Evolutionary conservation across 2,888 invertebrate species (phyloP).

Genomic region (Thera britannica): DNA sequence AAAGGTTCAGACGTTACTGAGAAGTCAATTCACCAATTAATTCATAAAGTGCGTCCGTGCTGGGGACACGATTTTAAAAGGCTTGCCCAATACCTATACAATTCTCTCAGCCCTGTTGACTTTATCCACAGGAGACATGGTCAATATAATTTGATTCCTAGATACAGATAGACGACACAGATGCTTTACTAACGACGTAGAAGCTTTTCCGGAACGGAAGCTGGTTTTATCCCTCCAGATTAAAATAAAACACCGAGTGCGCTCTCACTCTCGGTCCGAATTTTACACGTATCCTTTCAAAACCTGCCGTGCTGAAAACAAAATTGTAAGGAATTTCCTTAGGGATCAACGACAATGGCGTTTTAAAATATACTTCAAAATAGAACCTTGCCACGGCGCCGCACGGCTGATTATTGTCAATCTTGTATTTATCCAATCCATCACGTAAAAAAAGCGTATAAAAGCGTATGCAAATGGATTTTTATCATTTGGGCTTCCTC

Average conservation of each 20-base stretch:
- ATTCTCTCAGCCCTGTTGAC: too few relatives aligned
- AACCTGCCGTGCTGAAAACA: constrained; percentile 14
- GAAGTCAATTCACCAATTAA: constrained; percentile 4
- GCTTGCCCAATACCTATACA: too few relatives aligned
- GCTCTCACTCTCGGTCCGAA: constrained; percentile 11
- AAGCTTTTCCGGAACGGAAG: constrained; percentile 2
- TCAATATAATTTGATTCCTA: neutral
- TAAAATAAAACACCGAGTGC: constrained; percentile 6
- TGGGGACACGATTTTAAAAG: neutral
- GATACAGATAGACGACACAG: neutral
- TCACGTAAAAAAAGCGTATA: too few relatives aligned
- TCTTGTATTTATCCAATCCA: too few relatives aligned
- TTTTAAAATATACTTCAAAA: constrained; percentile 23
- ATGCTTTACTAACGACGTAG: constrained; percentile 2
- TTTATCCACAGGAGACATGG: too few relatives aligned
- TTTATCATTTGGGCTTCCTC: too few relatives aligned
- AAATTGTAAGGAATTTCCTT: constrained; percentile 26
- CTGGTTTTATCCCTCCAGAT: constrained; percentile 6
- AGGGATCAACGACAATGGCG: constrained; percentile 14
- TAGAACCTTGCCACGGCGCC: constrained; percentile 9
- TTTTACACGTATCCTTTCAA: constrained; percentile 17
- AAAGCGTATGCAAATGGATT: too few relatives aligned
- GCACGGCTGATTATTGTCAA: neutral
- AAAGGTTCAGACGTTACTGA: neutral
- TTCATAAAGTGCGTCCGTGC: neutral